Conservation (phyloP, 2,888 invertebrate species). For the Leptarthrus brevirostris region DNA sequence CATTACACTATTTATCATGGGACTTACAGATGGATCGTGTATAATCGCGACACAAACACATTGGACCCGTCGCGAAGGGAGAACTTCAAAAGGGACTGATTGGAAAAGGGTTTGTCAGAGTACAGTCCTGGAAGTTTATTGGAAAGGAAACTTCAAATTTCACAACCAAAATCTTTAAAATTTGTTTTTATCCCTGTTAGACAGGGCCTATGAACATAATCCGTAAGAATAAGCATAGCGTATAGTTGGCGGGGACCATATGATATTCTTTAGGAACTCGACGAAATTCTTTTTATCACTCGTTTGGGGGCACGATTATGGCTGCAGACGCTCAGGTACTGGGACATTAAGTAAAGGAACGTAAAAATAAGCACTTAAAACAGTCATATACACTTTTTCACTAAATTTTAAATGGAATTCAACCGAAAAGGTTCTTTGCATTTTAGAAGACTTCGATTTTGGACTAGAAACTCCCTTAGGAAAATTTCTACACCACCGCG, state of each 20-base stretch:
- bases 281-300: conserved; percentile 8
- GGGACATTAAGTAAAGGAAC: not conserved
- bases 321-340: not conserved
- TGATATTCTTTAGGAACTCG: conserved; percentile 24
- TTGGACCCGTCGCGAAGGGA: not conserved
- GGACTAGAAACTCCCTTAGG: conserved; percentile 1
- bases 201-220: too few species aligned
- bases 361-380: not conserved
- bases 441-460: not conserved
- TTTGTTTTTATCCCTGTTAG: not conserved
- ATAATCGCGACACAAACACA: conserved; percentile 29
- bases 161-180: conserved; percentile 25
- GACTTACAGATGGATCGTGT: conserved; percentile 5
- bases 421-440: not conserved
- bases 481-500: conserved; percentile 8
- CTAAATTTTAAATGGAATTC: not conserved
- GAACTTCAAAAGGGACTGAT: conserved; percentile 7
- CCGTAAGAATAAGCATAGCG: conserved; percentile 5
- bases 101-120: conserved; percentile 37
- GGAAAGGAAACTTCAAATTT: conserved; percentile 40
- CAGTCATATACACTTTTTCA: not conserved
- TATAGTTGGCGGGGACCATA: not conserved
- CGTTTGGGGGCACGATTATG: not conserved
- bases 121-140: conserved; percentile 28
- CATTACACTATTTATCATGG: conserved; percentile 40